A percentile compares a stretch with the other conserved stretches of the same genome.
Evolutionary conservation across 2,888 invertebrate genomes (phyloP).

Genomic region (Crioceris asparagi): DNA sequence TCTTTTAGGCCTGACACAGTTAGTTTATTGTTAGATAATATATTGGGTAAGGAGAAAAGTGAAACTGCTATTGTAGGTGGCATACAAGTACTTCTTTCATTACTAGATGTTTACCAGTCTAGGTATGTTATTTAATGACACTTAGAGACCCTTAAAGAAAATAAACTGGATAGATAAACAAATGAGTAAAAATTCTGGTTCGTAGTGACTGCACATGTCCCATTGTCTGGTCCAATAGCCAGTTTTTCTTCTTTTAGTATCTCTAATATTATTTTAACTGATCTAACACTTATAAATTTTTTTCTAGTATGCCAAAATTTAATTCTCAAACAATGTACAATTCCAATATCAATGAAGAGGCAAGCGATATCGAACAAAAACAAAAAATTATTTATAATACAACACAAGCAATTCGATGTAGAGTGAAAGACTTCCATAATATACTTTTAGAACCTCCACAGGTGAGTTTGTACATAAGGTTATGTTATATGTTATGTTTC

Average conservation of each 20-base stretch:
- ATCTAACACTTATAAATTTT: too few species aligned
- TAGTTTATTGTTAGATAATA: constrained; percentile 58
- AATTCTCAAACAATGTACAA: constrained; percentile 28
- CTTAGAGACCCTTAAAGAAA: too few species aligned
- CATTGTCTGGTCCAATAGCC: too few species aligned
- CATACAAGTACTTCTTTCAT: constrained; percentile 64
- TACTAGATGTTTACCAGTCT: constrained; percentile 47
- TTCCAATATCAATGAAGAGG: constrained; percentile 36
- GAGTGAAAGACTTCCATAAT: constrained; percentile 58
- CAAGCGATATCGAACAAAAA: constrained; percentile 46
- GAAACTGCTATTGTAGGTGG: constrained; percentile 70
- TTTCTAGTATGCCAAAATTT: constrained; percentile 28
- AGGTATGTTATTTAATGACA: constrained; percentile 34
- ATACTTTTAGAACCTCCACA: constrained; percentile 59
- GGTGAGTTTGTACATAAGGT: constrained; percentile 38
- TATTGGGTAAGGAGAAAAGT: constrained; percentile 55
- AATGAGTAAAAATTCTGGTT: too few species aligned
- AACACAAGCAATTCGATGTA: constrained; percentile 51
- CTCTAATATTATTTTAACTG: too few species aligned
- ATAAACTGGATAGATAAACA: too few species aligned
- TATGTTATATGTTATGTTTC: background rate
- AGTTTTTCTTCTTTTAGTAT: too few species aligned
- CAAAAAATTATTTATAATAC: constrained; percentile 51
- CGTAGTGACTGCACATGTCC: too few species aligned
- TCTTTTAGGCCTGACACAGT: constrained; percentile 46